Percentiles rank a stretch among this genome's conserved stretches.
Evolutionary conservation across 2,113 vertebrate genomes (phyloP).

Genomic region (Forbesichthys papilliferus): DNA sequence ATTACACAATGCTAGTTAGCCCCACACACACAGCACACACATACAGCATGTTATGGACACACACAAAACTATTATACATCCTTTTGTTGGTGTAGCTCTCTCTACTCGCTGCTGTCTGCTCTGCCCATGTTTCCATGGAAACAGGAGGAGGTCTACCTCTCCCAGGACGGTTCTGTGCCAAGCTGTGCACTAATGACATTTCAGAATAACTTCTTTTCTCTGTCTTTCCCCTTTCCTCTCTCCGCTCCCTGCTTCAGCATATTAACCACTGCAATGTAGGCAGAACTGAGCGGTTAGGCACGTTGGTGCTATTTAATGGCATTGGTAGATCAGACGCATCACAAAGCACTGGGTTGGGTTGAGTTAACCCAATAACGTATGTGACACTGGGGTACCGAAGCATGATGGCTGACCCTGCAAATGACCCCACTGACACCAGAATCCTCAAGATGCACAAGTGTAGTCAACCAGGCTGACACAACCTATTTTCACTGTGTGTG

Average conservation of each 20-base stretch:
- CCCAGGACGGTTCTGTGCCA: constrained; percentile 63
- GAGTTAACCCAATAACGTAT: too few species aligned
- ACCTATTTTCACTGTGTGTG: too few species aligned
- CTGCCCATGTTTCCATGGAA: constrained; percentile 77
- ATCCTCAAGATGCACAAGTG: too few species aligned
- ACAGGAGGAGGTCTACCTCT: constrained; percentile 73
- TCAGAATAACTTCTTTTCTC: constrained; percentile 60
- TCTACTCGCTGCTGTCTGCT: constrained; percentile 56
- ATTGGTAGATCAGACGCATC: background rate
- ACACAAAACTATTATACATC: constrained; percentile 37
- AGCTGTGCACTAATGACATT: constrained; percentile 72
- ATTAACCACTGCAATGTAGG: constrained; percentile 7
- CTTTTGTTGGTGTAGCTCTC: constrained; percentile 45
- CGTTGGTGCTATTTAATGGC: constrained; percentile 15
- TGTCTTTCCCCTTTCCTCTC: constrained; percentile 8
- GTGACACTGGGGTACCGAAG: too few species aligned
- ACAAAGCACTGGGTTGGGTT: background rate
- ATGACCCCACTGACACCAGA: too few species aligned
- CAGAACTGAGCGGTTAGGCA: constrained; percentile 16
- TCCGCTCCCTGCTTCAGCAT: constrained; percentile 25
- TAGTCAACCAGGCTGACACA: too few species aligned
- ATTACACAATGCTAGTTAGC: constrained; percentile 46
- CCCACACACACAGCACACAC: constrained; percentile 1
- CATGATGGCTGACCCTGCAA: too few species aligned
- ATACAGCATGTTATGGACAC: background rate